Percentiles rank a stretch among this genome's conserved stretches.
These are phyloP conservation scores for Ptychochromis oligacanthus DNA, from an alignment of 2,113 vertebrate genomes.

Conservation along the genomic window DNA sequence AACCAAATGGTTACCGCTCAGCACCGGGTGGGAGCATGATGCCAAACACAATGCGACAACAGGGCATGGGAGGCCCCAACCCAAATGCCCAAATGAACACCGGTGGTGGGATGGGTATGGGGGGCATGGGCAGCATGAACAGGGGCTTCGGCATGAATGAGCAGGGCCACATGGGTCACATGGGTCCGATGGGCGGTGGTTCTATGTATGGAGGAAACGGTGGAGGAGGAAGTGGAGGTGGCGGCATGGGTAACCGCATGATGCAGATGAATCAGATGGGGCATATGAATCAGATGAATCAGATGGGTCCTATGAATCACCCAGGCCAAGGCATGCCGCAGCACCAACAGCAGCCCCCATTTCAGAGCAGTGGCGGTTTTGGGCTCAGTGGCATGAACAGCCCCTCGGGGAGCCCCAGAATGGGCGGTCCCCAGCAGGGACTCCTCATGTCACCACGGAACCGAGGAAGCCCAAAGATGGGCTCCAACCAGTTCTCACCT, in stretches of 20 bases:
- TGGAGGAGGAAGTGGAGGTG: conserved; percentile 62
- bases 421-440: conserved; percentile 87
- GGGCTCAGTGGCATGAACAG: conserved; percentile 89
- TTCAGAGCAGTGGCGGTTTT: conserved; percentile 85
- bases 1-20: conserved; percentile 91
- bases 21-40: conserved; percentile 84
- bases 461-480: conserved; percentile 96
- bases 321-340: conserved; percentile 76
- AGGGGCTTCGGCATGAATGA: conserved; percentile 78
- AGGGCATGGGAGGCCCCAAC: conserved; percentile 82
- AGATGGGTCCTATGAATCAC: conserved; percentile 75
- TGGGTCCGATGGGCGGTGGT: conserved; percentile 69
- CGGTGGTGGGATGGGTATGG: conserved; percentile 81
- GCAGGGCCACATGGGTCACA: conserved; percentile 80
- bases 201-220: conserved; percentile 73
- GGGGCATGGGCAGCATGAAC: conserved; percentile 74
- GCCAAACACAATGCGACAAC: conserved; percentile 76
- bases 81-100: conserved; percentile 83
- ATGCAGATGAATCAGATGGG: conserved; percentile 78
- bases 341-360: conserved; percentile 85
- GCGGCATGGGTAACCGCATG: conserved; percentile 71
- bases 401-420: conserved; percentile 90
- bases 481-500: conserved; percentile 92
- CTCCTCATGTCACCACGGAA: conserved; percentile 92
- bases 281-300: conserved; percentile 74